These are phyloP conservation scores for Aphrophora alni DNA, from an alignment of 2,888 invertebrate genomes.

Conservation along the genomic window DNA sequence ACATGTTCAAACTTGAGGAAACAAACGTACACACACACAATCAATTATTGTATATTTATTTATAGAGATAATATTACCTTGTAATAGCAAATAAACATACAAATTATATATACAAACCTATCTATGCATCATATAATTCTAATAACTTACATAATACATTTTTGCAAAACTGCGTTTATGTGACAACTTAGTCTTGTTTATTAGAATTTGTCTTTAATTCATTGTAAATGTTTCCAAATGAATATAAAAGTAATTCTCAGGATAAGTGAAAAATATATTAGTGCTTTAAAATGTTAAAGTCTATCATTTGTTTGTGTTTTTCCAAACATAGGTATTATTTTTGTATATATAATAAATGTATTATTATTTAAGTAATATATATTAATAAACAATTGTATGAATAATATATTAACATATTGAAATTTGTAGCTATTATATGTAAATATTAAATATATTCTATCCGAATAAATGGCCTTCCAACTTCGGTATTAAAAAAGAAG, in stretches of 20 bases:
- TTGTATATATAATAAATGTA: not conserved
- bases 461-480: constrained; percentile 1
- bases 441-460: not conserved
- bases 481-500: not conserved
- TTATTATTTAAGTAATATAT: not conserved
- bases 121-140: no score
- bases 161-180: no score
- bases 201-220: not conserved
- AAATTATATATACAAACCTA: no score
- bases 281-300: not conserved
- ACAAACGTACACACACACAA: no score
- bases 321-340: not conserved
- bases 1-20: no score
- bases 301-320: not conserved
- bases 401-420: not conserved
- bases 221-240: not conserved
- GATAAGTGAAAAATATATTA: not conserved
- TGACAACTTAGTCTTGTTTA: no score
- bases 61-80: no score
- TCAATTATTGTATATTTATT: no score
- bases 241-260: not conserved
- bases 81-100: no score
- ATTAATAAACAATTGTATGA: not conserved
- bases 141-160: no score
- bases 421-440: not conserved